These are phyloP conservation scores for Athalia circularis DNA, from an alignment of 2,888 invertebrate species.

Conservation along the genomic window DNA sequence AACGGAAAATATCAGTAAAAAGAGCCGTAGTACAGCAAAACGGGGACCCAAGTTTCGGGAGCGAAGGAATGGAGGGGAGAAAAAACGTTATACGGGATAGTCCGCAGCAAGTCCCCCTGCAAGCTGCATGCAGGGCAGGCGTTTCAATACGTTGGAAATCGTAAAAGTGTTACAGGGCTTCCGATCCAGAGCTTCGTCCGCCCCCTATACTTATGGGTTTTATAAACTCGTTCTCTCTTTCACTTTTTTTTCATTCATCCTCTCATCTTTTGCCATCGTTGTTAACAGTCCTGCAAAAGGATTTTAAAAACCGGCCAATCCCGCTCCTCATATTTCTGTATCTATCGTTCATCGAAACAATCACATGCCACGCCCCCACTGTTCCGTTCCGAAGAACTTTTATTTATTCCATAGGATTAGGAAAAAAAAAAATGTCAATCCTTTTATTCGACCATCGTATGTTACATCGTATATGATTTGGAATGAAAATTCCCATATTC, in stretches of 20 bases:
- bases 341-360: too few relatives aligned
- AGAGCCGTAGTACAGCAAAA: too few relatives aligned
- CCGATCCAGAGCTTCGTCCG: slow-evolving; percentile 49
- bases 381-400: too few relatives aligned
- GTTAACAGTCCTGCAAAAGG: neutral
- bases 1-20: slow-evolving; percentile 47
- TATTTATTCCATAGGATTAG: too few relatives aligned
- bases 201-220: neutral
- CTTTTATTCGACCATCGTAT: too few relatives aligned
- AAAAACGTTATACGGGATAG: slow-evolving; percentile 18
- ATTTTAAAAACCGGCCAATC: slow-evolving; percentile 9
- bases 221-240: neutral
- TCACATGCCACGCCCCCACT: too few relatives aligned
- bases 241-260: neutral
- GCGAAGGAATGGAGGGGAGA: neutral
- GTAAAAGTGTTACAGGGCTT: slow-evolving; percentile 63
- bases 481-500: too few relatives aligned
- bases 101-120: slow-evolving; percentile 46
- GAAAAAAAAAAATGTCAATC: too few relatives aligned
- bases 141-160: slow-evolving; percentile 62
- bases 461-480: too few relatives aligned
- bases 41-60: neutral
- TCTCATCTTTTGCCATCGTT: slow-evolving; percentile 1
- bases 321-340: neutral
- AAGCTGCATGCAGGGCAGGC: slow-evolving; percentile 13